phyloP scores from a whole-genome alignment of 2,797 vertebrate species.

The Rhinatrema bivittatum region DNA sequence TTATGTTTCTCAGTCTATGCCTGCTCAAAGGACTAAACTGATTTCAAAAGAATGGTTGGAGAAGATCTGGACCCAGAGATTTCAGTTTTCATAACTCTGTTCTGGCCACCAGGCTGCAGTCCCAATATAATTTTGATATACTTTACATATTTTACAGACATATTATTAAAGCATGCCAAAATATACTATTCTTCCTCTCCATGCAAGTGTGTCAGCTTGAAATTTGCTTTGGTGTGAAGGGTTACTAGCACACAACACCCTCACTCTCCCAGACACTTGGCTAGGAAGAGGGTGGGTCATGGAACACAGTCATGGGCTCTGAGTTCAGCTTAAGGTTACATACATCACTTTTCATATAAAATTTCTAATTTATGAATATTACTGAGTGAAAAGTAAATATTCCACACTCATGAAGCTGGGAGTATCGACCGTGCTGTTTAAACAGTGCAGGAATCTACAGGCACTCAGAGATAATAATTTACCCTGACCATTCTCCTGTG shows the following conservation, averaged over 20 bases:
- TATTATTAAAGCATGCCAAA: too few relatives aligned
- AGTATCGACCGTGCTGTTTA: background rate
- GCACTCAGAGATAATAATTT: background rate
- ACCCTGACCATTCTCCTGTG: background rate
- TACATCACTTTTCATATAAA: conserved; percentile 11
- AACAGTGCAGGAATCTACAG: background rate
- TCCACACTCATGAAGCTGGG: conserved; percentile 3
- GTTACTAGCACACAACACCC: background rate
- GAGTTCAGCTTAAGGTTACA: conserved; percentile 19
- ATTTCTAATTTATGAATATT: conserved; percentile 14
- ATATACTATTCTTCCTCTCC: too few relatives aligned
- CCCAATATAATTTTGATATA: too few relatives aligned
- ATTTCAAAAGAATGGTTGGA: too few relatives aligned
- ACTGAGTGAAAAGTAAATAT: conserved; percentile 18
- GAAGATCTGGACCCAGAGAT: too few relatives aligned
- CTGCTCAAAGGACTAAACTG: too few relatives aligned
- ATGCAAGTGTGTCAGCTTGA: too few relatives aligned
- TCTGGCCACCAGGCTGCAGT: too few relatives aligned
- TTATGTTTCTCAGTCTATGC: too few relatives aligned
- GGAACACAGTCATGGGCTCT: accelerated
- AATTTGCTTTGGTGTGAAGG: too few relatives aligned
- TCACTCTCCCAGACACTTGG: background rate
- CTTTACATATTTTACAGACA: too few relatives aligned
- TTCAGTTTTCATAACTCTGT: too few relatives aligned
- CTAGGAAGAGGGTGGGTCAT: background rate